Percentiles rank a stretch among this genome's conserved stretches.
phyloP scores from a whole-genome alignment of 2,888 invertebrate species.

The Synanthedon tipuliformis region DNA sequence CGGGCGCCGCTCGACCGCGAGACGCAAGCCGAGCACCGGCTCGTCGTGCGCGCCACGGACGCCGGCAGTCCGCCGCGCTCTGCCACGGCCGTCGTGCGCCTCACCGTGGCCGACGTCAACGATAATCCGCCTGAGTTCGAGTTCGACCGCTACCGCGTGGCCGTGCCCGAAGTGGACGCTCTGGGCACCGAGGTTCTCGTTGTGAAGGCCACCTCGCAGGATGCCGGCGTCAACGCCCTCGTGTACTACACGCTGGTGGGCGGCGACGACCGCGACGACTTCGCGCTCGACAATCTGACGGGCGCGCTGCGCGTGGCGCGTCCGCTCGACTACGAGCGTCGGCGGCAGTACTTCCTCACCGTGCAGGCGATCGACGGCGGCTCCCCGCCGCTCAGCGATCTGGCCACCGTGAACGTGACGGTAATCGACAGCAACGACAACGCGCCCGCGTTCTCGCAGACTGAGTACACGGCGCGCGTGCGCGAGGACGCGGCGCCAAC shows the following conservation, averaged over 20 bases:
- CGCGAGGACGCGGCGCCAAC: constrained; percentile 85
- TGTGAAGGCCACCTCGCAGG: constrained; percentile 91
- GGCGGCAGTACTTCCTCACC: constrained; percentile 86
- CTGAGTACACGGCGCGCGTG: constrained; percentile 80
- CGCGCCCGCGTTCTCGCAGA: constrained; percentile 82
- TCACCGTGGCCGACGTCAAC: constrained; percentile 91
- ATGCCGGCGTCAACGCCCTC: constrained; percentile 93
- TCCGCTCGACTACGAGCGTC: constrained; percentile 88
- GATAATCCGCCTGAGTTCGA: constrained; percentile 97
- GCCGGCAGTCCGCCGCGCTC: constrained; percentile 81
- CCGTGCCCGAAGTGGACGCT: constrained; percentile 81
- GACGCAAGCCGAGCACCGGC: constrained; percentile 83
- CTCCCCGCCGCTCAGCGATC: constrained; percentile 87
- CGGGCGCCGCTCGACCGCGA: constrained; percentile 89
- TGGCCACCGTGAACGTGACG: constrained; percentile 87
- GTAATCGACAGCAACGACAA: constrained; percentile 91
- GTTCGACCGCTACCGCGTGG: constrained; percentile 80
- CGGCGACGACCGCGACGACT: constrained; percentile 90
- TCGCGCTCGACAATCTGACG: constrained; percentile 77
- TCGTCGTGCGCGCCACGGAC: constrained; percentile 87
- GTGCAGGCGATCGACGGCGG: constrained; percentile 93
- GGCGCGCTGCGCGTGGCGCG: constrained; percentile 83
- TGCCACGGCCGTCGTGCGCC: constrained; percentile 75
- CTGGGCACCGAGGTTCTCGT: constrained; percentile 84
- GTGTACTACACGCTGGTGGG: constrained; percentile 88